Base-by-base conservation (phyloP, 2,888 invertebrate species). In the Ommatoiulus sabulosus region DNA sequence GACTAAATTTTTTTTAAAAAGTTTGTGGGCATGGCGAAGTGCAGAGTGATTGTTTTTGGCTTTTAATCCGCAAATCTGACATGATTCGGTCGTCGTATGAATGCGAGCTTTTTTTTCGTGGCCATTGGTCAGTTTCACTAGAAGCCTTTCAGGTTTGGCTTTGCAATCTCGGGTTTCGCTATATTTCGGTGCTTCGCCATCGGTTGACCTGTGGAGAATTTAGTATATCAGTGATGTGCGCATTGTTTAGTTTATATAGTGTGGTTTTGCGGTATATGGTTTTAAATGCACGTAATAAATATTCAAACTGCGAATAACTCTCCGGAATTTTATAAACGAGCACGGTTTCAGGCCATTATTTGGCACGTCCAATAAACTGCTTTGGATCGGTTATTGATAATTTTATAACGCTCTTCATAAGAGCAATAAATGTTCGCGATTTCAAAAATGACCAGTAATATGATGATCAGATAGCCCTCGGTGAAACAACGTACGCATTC, bases 251-350 rank as follows among this genome's bases (percentile, higher is more conserved):
- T n/a, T 63, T 63, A n/a, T 17, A 35, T 35, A 10, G 4, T 35
- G 72, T 72, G n/a, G 24, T 2, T 24, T 3, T 72, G 20, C 10
- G 35, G 12, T 80, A 35, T 35, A 8, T 80, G 80, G 80, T 24
- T 80, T 80, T 80, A 80, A 80, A 35, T 80, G 80, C 35, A 24
- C 12, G 24, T 35, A 80, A 80, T 80, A 80, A 80, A 80, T 80
- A 24, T 80, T 80, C 12, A 80, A 10, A 80, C 35, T 80, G 35
- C 15, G 2, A 8, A 4, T 80, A 35, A 12, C 80, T 35, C 35
- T 80, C 35, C 80, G 12, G 80, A 80, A 80, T 80, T 80, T 80
- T 10, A 80, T 10, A 80, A 80, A 35, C 10, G 35, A 35, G 72
- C 20, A 5, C 24, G 15, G 15, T 10, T 46, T 46, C 6, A 4